Base-by-base conservation (phyloP, 1,140 invertebrate species). In the Tyrophagus putrescentiae region DNA sequence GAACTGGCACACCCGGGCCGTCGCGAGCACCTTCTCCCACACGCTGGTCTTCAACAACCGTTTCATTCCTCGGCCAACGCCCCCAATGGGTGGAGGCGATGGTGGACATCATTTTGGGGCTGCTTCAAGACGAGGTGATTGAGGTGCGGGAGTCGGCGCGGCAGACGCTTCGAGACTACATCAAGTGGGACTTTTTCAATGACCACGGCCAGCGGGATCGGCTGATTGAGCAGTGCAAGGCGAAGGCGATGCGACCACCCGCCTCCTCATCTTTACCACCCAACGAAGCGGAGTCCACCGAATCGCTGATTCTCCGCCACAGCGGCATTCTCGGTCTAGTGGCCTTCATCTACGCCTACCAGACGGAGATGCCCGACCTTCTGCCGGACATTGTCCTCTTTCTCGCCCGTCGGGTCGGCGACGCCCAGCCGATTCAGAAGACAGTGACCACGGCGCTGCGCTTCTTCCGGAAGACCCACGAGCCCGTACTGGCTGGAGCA, bases 391-490 rank as follows among this genome's bases (percentile, higher is more conserved):
- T n/a, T n/a, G n/a, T n/a, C n/a, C n/a, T n/a, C n/a, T n/a, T n/a
- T n/a, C n/a, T n/a, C n/a, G n/a, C n/a, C n/a, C n/a, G n/a, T n/a
- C n/a, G n/a, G n/a, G n/a, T n/a, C n/a, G n/a, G n/a, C n/a, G n/a
- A n/a, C n/a, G n/a, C n/a, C n/a, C n/a, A n/a, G n/a, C n/a, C n/a
- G n/a, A n/a, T n/a, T n/a, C n/a, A n/a, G 79, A 71, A 80, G 59
- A 89, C 89, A 1, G 89, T 95, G 60, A 80, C 87, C 52, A 84
- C 85, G 67, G 84, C 86, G 5, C 70, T 96, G 18, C 82, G 82
- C 4, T 84, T 93, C 69, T 95, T 95, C 73, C 82, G 87, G 64
- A 76, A 89, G 57, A 95, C 90, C 0, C 89, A 96, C 75, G 84
- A 90, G 66, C 87, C n/a, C 91, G 68, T 87, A 85, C 70, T 96